These are phyloP conservation scores for Onychomys arenicola DNA, from an alignment of 2,797 vertebrate species.

Conservation along the genomic window DNA sequence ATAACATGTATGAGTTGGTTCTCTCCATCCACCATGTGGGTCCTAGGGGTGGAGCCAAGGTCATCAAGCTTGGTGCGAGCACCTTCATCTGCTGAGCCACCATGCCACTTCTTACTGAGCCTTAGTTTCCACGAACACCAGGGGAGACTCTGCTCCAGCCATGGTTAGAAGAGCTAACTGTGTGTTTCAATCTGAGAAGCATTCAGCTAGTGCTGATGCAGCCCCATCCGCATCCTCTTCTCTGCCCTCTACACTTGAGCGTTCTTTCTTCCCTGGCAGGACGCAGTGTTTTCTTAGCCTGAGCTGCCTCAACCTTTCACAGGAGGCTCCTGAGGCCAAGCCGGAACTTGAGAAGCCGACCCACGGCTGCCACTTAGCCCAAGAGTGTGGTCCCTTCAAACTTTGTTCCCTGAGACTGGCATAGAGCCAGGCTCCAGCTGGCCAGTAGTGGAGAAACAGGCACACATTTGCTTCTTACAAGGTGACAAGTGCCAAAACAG, in stretches of 20 bases:
- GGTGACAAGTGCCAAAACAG: constrained; percentile 12
- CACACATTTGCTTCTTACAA: neutral
- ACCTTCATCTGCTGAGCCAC: neutral
- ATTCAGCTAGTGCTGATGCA: neutral
- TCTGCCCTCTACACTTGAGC: neutral
- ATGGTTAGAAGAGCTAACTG: neutral
- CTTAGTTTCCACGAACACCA: neutral
- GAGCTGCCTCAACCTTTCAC: neutral
- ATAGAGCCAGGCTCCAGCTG: neutral
- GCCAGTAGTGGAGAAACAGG: neutral
- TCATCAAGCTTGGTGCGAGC: neutral
- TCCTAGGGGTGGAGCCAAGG: too few relatives aligned
- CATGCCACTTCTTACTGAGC: neutral
- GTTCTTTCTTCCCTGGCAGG: neutral
- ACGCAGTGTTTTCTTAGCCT: constrained; percentile 35
- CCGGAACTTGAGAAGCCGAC: neutral
- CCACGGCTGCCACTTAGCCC: neutral
- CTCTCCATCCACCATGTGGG: neutral
- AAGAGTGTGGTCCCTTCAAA: neutral
- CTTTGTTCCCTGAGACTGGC: neutral
- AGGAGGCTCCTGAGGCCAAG: neutral
- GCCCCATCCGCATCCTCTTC: neutral
- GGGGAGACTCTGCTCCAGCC: neutral
- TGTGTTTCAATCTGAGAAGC: neutral
- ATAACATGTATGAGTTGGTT: neutral